A percentile compares a stretch with the other conserved stretches of the same genome.
Conservation (phyloP, 2,888 invertebrate genomes). For the Ceramica pisi region DNA sequence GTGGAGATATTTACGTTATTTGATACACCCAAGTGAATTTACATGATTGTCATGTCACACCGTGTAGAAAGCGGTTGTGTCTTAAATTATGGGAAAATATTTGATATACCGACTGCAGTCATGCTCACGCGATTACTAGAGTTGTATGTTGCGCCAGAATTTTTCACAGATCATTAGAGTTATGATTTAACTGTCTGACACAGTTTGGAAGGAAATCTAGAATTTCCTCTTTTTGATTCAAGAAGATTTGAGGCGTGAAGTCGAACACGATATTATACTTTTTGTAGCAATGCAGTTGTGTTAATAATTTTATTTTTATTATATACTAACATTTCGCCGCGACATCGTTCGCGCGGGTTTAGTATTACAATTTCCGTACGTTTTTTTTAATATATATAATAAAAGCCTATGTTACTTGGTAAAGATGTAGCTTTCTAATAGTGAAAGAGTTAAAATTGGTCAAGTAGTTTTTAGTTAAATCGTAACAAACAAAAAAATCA, state of each 20-base stretch:
- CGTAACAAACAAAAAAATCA: too few species aligned
- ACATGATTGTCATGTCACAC: slow-evolving; percentile 31
- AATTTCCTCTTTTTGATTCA: slow-evolving; percentile 16
- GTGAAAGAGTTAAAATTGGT: too few species aligned
- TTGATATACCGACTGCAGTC: slow-evolving; percentile 49
- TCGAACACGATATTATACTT: too few species aligned
- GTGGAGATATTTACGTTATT: slow-evolving; percentile 14
- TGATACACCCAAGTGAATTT: slow-evolving; percentile 33
- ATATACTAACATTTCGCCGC: too few species aligned
- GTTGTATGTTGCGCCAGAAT: slow-evolving; percentile 16
- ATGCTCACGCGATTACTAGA: slow-evolving; percentile 43
- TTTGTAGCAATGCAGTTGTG: too few species aligned
- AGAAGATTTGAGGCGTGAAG: slow-evolving; percentile 28
- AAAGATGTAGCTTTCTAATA: too few species aligned
- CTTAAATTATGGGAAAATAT: slow-evolving; percentile 55
- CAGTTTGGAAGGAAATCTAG: slow-evolving; percentile 29
- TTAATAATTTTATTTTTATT: too few species aligned
- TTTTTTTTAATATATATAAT: too few species aligned
- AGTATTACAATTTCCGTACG: too few species aligned
- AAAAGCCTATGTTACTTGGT: too few species aligned
- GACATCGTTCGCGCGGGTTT: too few species aligned
- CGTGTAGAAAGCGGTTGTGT: slow-evolving; percentile 39
- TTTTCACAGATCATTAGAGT: slow-evolving; percentile 53
- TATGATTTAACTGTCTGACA: slow-evolving; percentile 47
- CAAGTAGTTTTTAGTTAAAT: too few species aligned